Conservation (phyloP, 2,113 vertebrate species). For the Apistogramma diplotaenia region DNA sequence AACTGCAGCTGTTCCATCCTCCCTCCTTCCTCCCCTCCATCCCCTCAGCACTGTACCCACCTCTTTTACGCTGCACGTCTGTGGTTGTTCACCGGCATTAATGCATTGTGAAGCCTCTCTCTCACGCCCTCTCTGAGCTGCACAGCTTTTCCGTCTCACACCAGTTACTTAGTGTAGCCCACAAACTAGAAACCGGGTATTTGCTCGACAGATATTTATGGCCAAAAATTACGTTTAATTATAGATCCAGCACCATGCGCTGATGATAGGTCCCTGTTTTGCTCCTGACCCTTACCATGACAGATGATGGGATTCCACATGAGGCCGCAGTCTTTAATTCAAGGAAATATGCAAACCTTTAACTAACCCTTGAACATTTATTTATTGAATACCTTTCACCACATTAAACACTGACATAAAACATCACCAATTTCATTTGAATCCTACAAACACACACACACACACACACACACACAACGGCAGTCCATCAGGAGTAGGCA, state of each 20-base stretch:
- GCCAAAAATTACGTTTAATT: background rate
- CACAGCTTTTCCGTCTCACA: conserved; percentile 35
- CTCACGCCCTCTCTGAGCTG: conserved; percentile 55
- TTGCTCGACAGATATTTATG: background rate
- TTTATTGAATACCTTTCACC: background rate
- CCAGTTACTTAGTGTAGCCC: conserved; percentile 47
- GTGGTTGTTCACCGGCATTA: conserved; percentile 62
- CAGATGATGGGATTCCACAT: background rate
- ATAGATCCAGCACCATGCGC: background rate
- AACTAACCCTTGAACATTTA: background rate
- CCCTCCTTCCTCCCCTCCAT: conserved; percentile 35
- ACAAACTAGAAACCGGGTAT: conserved; percentile 27
- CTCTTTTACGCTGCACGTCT: background rate
- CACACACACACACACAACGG: conserved; percentile 52
- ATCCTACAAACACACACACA: background rate
- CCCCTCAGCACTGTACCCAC: background rate
- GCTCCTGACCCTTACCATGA: background rate
- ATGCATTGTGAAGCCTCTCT: conserved; percentile 71
- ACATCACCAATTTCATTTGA: background rate
- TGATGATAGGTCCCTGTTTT: background rate
- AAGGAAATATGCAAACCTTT: background rate
- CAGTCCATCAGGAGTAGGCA: conserved; percentile 37
- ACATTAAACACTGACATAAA: background rate
- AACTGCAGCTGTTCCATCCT: conserved; percentile 79
- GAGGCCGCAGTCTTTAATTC: background rate